These are phyloP conservation scores for Loriculus beryllinus DNA, from an alignment of 2,797 vertebrate species.

Conservation along the genomic window DNA sequence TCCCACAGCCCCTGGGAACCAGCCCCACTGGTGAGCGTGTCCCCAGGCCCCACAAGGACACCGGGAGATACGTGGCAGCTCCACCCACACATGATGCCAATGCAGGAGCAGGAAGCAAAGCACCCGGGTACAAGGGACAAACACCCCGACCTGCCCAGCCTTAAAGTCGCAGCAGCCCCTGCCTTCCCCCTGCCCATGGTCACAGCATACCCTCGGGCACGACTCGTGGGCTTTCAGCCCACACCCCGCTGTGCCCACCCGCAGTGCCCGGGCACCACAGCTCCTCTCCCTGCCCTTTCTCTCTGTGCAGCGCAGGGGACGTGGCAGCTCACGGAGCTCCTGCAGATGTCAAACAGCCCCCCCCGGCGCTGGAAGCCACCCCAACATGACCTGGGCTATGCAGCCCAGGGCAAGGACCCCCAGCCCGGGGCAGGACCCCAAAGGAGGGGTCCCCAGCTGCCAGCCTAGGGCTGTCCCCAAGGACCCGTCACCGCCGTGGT, in stretches of 20 bases:
- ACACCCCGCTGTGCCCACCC: neutral
- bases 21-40: fast-evolving
- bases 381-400: neutral
- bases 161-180: neutral
- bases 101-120: neutral
- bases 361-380: neutral
- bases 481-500: neutral
- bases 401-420: neutral
- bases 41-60: neutral
- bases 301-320: neutral
- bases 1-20: fast-evolving
- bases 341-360: neutral
- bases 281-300: neutral
- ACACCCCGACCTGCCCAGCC: neutral
- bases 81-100: slow-evolving; percentile 13
- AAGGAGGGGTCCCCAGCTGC: neutral
- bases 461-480: neutral
- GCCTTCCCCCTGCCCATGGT: neutral
- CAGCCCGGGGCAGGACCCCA: neutral
- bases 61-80: slow-evolving; percentile 28
- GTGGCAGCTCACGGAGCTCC: neutral
- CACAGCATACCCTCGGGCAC: fast-evolving
- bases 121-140: neutral
- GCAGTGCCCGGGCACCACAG: fast-evolving
- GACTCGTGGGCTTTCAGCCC: neutral